phyloP scores from a whole-genome alignment of 2,797 vertebrate genomes.

The Choloepus didactylus region DNA sequence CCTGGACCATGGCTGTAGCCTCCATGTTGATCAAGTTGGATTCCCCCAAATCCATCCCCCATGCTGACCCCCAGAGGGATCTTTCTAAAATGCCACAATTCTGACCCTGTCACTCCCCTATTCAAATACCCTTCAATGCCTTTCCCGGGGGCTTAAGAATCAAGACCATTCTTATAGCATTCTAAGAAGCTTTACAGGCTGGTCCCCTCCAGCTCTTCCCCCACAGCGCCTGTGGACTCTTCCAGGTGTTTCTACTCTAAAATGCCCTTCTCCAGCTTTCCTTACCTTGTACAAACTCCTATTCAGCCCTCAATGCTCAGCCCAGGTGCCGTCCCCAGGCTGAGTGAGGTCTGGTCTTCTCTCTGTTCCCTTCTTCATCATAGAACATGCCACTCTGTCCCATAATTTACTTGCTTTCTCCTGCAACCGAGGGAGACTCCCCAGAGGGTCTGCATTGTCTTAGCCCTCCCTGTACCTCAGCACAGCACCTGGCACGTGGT shows the following conservation, averaged over 20 bases:
- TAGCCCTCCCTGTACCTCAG: not conserved
- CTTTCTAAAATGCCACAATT: not conserved
- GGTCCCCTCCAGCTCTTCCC: not conserved
- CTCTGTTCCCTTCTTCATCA: not conserved
- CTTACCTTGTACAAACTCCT: not conserved
- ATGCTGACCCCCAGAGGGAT: not conserved
- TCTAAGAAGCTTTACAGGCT: not conserved
- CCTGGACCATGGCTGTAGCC: not conserved
- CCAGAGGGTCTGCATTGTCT: not conserved
- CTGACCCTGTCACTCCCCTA: not conserved
- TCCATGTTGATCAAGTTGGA: not conserved
- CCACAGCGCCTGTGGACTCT: not conserved
- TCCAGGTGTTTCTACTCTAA: not conserved
- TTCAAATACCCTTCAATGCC: not conserved
- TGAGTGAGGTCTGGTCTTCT: not conserved
- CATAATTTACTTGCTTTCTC: not conserved
- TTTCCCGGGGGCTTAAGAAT: not conserved
- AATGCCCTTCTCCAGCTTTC: not conserved
- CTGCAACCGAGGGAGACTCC: not conserved
- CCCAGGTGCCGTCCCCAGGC: not conserved
- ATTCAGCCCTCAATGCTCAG: not conserved
- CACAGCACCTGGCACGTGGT: not conserved
- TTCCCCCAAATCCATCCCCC: not conserved
- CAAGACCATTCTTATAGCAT: not conserved
- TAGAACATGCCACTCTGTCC: not conserved